Base-by-base conservation (phyloP, 2,113 vertebrate genomes). In the Sula dactylatra region DNA sequence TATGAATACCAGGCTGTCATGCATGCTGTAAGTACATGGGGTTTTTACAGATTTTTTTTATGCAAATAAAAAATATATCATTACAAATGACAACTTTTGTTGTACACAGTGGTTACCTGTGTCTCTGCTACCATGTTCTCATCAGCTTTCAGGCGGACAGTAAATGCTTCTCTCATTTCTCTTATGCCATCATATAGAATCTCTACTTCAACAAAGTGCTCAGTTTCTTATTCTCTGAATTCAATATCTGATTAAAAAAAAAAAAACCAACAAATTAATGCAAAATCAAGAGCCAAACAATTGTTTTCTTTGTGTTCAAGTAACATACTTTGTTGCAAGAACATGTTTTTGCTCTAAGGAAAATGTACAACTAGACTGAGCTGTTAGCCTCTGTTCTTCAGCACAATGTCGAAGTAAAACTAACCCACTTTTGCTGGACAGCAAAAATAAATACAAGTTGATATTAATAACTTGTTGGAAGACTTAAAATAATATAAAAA, bases 81-180 rank as follows among this genome's bases (percentile, higher is more conserved):
- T 62, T 61, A 66, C 11, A 27, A 91, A 56, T 16, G 5, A 56
- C 17, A 56, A 44, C 47, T 84, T 71, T 11, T 64, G 17, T 6
- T 78, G 36, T 50, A 44, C 42, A 27, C 36, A 64, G 65, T 18
- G n/a, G 91, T 98, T 97, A 99, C 99, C 98, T 98, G 98, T 94
- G 98, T 98, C 95, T 99, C 98, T 45, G 99, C 98, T 92, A 98
- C 98, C 98, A 98, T 98, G 97, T 99, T 98, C 95, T 99, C 98
- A 70, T 99, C 99, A 32, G 98, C 98, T 95, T 99, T 99, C 98
- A 99, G 97, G 96, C 98, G 98, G 14, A 99, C 97, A 13, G 97
- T 98, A 96, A 99, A 99, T 69, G 98, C 98, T 97, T 99, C 99
- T 80, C 98, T 98, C 98, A 99, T 98, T 97, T 99, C 99, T 93